Evolutionary conservation across 2,888 invertebrate species (phyloP).

Genomic region (Schrankia costaestrigalis): DNA sequence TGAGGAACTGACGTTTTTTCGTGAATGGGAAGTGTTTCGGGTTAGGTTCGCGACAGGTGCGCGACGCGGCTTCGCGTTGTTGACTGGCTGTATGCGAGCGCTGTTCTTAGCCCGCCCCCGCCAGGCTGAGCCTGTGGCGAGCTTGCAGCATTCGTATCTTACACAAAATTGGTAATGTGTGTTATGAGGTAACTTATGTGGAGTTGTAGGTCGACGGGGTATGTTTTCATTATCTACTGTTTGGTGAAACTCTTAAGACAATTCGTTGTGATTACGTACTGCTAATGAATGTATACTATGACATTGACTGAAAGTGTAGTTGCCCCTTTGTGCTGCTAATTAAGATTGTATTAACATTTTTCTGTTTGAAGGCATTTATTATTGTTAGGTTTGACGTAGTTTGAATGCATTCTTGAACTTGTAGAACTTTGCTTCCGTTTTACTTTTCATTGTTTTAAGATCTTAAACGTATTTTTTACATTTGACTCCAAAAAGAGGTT

Average conservation of each 20-base stretch:
- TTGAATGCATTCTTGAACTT: too few relatives aligned
- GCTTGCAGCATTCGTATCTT: too few relatives aligned
- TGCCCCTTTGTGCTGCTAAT: too few relatives aligned
- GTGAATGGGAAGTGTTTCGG: constrained; percentile 28
- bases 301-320: constrained; percentile 15
- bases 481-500: too few relatives aligned
- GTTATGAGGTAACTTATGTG: constrained; percentile 65
- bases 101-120: constrained; percentile 38
- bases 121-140: constrained; percentile 24
- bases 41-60: constrained; percentile 57
- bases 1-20: constrained; percentile 37
- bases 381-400: too few relatives aligned
- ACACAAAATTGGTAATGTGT: constrained; percentile 58
- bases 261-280: constrained; percentile 21
- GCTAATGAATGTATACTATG: constrained; percentile 16
- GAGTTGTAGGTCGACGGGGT: constrained; percentile 57
- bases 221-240: constrained; percentile 35
- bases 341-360: too few relatives aligned
- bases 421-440: too few relatives aligned
- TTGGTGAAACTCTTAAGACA: constrained; percentile 27
- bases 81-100: constrained; percentile 57
- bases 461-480: too few relatives aligned
- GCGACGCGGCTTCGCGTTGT: constrained; percentile 68
- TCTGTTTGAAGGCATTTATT: too few relatives aligned
- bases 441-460: too few relatives aligned